A percentile compares a stretch with the other conserved stretches of the same genome.
Evolutionary conservation across 2,888 invertebrate genomes (phyloP).

Genomic region (Parasteatoda lunata): DNA sequence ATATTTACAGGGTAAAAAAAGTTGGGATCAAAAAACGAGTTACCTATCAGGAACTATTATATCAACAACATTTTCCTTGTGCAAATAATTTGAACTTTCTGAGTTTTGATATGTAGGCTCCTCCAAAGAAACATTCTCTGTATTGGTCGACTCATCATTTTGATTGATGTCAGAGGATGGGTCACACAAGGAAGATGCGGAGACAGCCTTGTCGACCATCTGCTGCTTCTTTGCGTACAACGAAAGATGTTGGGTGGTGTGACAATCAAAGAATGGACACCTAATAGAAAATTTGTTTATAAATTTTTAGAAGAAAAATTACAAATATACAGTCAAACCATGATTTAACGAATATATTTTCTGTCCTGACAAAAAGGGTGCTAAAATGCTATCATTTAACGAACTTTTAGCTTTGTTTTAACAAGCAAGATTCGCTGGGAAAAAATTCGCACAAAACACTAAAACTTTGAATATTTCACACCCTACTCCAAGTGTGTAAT

Average conservation of each 20-base stretch:
- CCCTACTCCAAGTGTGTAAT: no score
- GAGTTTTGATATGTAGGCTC: not conserved
- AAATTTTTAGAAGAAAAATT: not conserved
- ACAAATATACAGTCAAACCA: no score
- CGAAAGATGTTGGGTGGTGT: conserved; percentile 28
- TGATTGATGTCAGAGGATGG: not conserved
- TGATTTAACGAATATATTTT: no score
- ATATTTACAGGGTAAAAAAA: no score
- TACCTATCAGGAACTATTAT: conserved; percentile 41
- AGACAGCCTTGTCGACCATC: conserved; percentile 21
- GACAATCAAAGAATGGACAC: conserved; percentile 48
- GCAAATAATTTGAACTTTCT: not conserved
- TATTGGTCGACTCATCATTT: not conserved
- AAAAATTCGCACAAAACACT: no score
- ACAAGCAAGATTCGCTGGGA: no score
- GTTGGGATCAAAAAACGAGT: not conserved
- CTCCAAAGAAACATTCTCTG: not conserved
- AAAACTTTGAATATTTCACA: no score
- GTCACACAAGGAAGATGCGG: conserved; percentile 18
- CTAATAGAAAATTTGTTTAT: not conserved
- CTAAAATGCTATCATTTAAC: no score
- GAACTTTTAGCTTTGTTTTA: no score
- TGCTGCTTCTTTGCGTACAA: conserved; percentile 34
- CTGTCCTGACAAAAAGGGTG: no score
- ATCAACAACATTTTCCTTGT: conserved; percentile 16